A percentile compares a stretch with the other conserved stretches of the same genome.
Evolutionary conservation across 2,113 vertebrate genomes (phyloP).

Genomic region (Rousettus leschenaultii): DNA sequence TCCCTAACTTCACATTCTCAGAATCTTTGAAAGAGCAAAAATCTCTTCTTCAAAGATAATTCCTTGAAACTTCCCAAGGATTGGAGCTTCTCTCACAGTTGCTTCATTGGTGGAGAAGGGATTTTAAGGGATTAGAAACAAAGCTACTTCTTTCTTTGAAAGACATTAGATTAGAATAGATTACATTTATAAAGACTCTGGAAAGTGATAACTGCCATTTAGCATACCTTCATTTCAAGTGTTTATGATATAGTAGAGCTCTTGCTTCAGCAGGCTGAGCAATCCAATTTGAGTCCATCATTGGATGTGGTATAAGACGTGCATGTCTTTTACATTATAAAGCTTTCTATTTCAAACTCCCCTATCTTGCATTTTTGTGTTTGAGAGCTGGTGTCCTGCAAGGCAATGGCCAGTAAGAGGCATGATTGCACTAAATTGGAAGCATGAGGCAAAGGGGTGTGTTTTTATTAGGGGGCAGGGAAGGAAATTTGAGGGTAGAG

Average conservation of each 20-base stretch:
- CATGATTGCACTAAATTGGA: constrained; percentile 88
- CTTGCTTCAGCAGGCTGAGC: constrained; percentile 23
- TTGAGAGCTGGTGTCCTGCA: constrained; percentile 84
- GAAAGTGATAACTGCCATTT: constrained; percentile 22
- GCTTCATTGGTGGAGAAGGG: not conserved
- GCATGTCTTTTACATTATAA: constrained; percentile 23
- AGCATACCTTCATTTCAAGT: constrained; percentile 42
- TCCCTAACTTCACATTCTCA: not conserved
- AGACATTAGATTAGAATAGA: constrained; percentile 1
- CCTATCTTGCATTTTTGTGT: constrained; percentile 76
- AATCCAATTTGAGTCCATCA: constrained; percentile 41
- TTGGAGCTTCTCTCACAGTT: not conserved
- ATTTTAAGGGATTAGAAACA: not conserved
- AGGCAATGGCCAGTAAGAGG: constrained; percentile 86
- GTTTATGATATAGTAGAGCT: not conserved
- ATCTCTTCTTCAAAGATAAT: not conserved
- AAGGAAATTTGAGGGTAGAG: constrained; percentile 62
- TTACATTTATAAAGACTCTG: not conserved
- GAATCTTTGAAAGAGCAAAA: not conserved
- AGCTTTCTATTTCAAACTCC: constrained; percentile 77
- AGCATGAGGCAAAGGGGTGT: constrained; percentile 82
- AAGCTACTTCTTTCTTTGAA: not conserved
- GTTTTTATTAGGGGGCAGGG: constrained; percentile 74
- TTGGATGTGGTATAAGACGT: not conserved
- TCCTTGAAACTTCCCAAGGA: not conserved